Evolutionary conservation across 2,888 invertebrate genomes (phyloP), one percentile per base, ranked within the genome.

Genomic region (Papilio gigon): DNA sequence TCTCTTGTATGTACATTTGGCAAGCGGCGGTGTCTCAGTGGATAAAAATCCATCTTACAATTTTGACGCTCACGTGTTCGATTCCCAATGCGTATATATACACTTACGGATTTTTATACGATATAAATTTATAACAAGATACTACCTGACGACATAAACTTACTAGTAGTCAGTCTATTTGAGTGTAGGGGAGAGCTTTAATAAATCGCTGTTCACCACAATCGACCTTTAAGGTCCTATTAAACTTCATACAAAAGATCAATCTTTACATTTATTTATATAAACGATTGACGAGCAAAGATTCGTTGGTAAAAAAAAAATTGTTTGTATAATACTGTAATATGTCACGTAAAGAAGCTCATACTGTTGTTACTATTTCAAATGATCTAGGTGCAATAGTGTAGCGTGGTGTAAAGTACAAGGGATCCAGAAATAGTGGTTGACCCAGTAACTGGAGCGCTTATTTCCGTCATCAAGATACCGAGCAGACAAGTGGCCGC

Each of bases 381-480:
- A 37, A 68, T 81, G 79, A 80, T 73, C 75, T 80, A 78, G 75
- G 78, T 82, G 85, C 87, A 88, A 86, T 86, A 83, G 80, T 83
- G 77, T 78, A 83, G 85, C 85, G 84, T 82, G 82, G 82, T 85
- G 73, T 72, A 82, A 82, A 86, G 84, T 84, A 88, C 87, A 88
- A 86, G 87, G 80, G 84, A 80, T 82, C 84, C 87, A 84, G 86
- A 89, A 92, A 92, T 91, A 92, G 88, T 88, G 80, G 78, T 87
- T 90, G 91, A 91, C 91, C 91, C 86, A 92, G 81, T 90, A 87
- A 88, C 90, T 90, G 90, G 90, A 90, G 83, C 84, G 88, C 85
- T 88, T 91, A 91, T 91, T 90, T 91, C 91, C 89, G 91, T 89
- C 90, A 89, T 89, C 87, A 84, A 85, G 80, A 83, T 79, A 80